These are phyloP conservation scores for Takifugu flavidus DNA, from an alignment of 2,113 vertebrate species.

Conservation along the genomic window DNA sequence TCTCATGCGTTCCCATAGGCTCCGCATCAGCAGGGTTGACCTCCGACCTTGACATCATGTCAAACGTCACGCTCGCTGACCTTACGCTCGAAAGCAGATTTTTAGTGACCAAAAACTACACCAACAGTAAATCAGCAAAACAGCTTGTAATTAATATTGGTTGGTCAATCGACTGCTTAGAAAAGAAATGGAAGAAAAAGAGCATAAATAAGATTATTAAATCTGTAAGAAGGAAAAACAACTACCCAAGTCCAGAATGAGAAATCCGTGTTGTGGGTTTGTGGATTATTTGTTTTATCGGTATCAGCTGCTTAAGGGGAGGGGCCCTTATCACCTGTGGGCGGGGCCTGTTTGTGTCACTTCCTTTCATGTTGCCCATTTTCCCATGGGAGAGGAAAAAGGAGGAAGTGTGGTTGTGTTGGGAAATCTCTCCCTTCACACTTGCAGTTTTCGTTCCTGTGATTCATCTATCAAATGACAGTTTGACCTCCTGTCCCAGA, in stretches of 20 bases:
- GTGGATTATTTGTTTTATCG: constrained; percentile 57
- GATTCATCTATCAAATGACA: constrained; percentile 48
- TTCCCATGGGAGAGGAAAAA: constrained; percentile 34
- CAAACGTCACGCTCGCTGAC: not conserved
- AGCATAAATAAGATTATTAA: not conserved
- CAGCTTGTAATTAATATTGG: too few relatives aligned
- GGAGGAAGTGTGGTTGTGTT: constrained; percentile 16
- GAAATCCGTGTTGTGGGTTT: too few relatives aligned
- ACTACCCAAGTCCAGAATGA: constrained; percentile 31
- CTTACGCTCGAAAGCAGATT: not conserved
- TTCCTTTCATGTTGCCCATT: constrained; percentile 52
- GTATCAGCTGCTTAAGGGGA: constrained; percentile 78
- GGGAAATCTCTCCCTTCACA: too few relatives aligned
- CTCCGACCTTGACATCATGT: not conserved
- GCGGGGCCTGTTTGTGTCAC: constrained; percentile 4
- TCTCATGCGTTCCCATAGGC: not conserved
- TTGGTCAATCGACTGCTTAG: too few relatives aligned
- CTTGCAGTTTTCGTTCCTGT: constrained; percentile 30
- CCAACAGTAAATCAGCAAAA: too few relatives aligned
- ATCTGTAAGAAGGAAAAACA: not conserved
- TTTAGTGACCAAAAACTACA: not conserved
- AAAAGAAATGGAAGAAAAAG: not conserved
- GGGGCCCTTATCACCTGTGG: constrained; percentile 40
- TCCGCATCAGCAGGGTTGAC: not conserved
- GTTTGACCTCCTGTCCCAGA: too few relatives aligned